A percentile compares a stretch with the other conserved stretches of the same genome.
phyloP scores from a whole-genome alignment of 2,113 vertebrate species.

The Callocephalon fimbriatum region DNA sequence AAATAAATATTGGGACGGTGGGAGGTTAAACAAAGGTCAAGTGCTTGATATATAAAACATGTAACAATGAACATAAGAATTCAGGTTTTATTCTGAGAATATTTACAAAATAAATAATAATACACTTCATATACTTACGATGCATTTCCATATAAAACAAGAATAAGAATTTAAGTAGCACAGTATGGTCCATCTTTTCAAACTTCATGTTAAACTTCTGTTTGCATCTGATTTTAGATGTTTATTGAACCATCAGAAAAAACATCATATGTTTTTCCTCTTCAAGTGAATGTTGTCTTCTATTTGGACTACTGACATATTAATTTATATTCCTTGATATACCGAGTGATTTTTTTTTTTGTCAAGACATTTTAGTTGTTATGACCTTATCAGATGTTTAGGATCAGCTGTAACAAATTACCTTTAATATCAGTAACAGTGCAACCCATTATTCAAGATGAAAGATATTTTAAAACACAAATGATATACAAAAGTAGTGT shows the following conservation, averaged over 20 bases:
- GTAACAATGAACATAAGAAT: not conserved
- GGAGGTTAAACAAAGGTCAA: not conserved
- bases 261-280: not conserved
- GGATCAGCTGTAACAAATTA: not conserved
- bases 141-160: not conserved
- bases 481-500: not conserved
- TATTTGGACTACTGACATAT: not conserved
- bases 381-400: not conserved
- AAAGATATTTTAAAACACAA: not conserved
- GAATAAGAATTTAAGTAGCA: not conserved
- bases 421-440: not conserved
- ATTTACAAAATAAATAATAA: conserved; percentile 12
- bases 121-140: not conserved
- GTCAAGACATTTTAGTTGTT: not conserved
- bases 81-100: conserved; percentile 3
- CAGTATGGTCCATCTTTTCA: not conserved
- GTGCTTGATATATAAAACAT: not conserved
- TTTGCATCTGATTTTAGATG: not conserved
- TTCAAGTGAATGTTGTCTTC: not conserved
- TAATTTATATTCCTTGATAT: not conserved
- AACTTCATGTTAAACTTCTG: not conserved
- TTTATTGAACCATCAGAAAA: not conserved
- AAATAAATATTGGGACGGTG: not conserved
- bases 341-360: not conserved
- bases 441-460: not conserved